phyloP scores from a whole-genome alignment of 1,140 invertebrate species.

The Calliopsis andreniformis region DNA sequence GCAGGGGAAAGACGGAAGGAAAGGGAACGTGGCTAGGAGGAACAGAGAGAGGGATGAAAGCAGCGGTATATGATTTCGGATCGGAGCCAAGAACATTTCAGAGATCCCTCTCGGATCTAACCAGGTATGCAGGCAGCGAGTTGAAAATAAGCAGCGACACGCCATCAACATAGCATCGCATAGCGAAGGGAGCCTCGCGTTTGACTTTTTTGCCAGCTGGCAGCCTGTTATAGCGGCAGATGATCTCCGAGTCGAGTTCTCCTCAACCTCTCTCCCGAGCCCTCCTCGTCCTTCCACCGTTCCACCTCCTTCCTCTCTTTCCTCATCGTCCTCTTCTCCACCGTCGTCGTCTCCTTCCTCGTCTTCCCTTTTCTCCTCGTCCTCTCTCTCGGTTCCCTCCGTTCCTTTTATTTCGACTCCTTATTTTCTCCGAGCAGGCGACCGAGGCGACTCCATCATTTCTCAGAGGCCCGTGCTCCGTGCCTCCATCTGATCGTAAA shows the following conservation, averaged over 20 bases:
- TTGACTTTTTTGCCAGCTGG: slow-evolving; percentile 81
- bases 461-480: slow-evolving; percentile 60
- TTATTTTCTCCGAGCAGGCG: slow-evolving; percentile 69
- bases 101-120: slow-evolving; percentile 75
- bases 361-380: slow-evolving; percentile 48
- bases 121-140: slow-evolving; percentile 78
- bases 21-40: neutral
- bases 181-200: slow-evolving; percentile 76
- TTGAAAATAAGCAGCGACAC: slow-evolving; percentile 81
- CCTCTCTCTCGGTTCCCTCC: slow-evolving; percentile 24
- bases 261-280: slow-evolving; percentile 43
- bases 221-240: slow-evolving; percentile 80
- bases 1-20: slow-evolving; percentile 1
- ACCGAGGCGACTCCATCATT: slow-evolving; percentile 68
- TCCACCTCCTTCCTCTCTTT: slow-evolving; percentile 35
- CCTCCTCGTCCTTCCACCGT: slow-evolving; percentile 56
- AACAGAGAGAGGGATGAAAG: slow-evolving; percentile 52
- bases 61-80: slow-evolving; percentile 76
- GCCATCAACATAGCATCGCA: slow-evolving; percentile 80
- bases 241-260: slow-evolving; percentile 75
- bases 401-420: slow-evolving; percentile 74
- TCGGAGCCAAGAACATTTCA: slow-evolving; percentile 75
- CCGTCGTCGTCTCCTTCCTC: slow-evolving; percentile 47
- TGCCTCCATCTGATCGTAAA: slow-evolving; percentile 70
- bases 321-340: slow-evolving; percentile 21